phyloP scores from a whole-genome alignment of 2,797 vertebrate species.

The Champsocephalus esox region DNA sequence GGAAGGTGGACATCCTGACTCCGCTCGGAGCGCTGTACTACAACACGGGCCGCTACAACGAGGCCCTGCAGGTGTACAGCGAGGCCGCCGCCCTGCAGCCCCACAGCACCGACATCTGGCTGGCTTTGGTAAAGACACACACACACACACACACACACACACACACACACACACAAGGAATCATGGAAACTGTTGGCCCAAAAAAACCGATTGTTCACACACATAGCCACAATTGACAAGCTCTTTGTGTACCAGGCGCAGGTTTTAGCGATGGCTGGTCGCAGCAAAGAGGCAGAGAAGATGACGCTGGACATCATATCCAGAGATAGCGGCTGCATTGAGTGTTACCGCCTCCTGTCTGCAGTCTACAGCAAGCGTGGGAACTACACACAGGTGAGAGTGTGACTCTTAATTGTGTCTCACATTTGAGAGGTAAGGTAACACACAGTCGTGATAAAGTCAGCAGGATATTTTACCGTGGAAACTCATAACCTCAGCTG shows the following conservation, averaged over 20 bases:
- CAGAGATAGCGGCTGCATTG: constrained; percentile 87
- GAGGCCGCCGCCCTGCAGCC: constrained; percentile 90
- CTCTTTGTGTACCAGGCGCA: constrained; percentile 85
- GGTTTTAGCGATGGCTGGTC: constrained; percentile 91
- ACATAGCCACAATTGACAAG: not conserved
- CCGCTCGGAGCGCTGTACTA: constrained; percentile 95
- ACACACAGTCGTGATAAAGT: constrained; percentile 15
- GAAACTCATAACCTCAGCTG: constrained; percentile 37
- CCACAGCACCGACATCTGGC: constrained; percentile 87
- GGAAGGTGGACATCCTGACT: constrained; percentile 90
- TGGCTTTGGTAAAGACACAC: constrained; percentile 90
- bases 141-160: not conserved
- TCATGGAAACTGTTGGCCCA: not conserved
- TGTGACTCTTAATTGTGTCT: not conserved
- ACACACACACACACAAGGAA: not conserved
- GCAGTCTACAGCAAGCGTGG: constrained; percentile 96
- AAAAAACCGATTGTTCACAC: not conserved
- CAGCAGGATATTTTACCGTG: constrained; percentile 28
- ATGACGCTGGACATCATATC: constrained; percentile 88
- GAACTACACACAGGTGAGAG: constrained; percentile 87
- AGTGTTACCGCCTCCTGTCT: constrained; percentile 95
- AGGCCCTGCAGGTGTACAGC: constrained; percentile 91
- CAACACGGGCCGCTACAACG: constrained; percentile 94
- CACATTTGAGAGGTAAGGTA: not conserved
- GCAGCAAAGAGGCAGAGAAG: constrained; percentile 87